Base-by-base conservation (phyloP, 1,140 invertebrate species). In the Nasonia vitripennis region DNA sequence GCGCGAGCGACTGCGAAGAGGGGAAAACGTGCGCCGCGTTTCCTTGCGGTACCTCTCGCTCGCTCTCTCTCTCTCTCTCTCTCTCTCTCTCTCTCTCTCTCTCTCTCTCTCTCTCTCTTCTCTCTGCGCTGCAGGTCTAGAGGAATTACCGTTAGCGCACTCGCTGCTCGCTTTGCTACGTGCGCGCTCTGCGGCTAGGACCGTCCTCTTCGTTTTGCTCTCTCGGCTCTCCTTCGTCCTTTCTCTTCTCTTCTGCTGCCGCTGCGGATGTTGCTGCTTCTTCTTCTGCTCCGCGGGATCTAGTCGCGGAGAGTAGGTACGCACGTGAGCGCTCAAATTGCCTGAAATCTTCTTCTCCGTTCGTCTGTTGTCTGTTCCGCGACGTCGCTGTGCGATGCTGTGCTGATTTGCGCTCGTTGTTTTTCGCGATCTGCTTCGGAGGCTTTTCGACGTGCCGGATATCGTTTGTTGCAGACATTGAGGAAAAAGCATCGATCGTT, bases 61-160 rank as follows among this genome's bases (percentile, higher is more conserved):
- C 27, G 27, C 27, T 27, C 27, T 27, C n/a, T 27, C 27, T 27
- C 27, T 0, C 27, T 0, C 27, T 0, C 27, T 62, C 55, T 62
- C 55, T 62, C 12, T 55, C 51, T 55, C n/a, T 17, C 12, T 55
- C 51, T 55, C 90, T 23, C n/a, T n/a, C n/a, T n/a, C n/a, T 27
- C 27, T 27, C 27, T 0, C 27, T 0, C 27, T 0, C 27, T 62
- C 55, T 62, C 55, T 62, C 12, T 55, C 51, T 55, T 17, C 12
- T 55, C 51, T 55, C 90, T 23, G 9, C n/a, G n/a, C 80, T 55
- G 48, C 41, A 73, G 89, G 90, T 91, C 91, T 90, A 91, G 91
- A 91, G 90, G 88, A 91, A 92, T 92, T 93, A 93, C 92, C 91
- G 91, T 93, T 93, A 71, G 68, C 23, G 31, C 27, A 31, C 68